Percentiles rank a stretch among this genome's conserved stretches.
Conservation (phyloP, 2,113 vertebrate genomes). For the Anguilla rostrata region DNA sequence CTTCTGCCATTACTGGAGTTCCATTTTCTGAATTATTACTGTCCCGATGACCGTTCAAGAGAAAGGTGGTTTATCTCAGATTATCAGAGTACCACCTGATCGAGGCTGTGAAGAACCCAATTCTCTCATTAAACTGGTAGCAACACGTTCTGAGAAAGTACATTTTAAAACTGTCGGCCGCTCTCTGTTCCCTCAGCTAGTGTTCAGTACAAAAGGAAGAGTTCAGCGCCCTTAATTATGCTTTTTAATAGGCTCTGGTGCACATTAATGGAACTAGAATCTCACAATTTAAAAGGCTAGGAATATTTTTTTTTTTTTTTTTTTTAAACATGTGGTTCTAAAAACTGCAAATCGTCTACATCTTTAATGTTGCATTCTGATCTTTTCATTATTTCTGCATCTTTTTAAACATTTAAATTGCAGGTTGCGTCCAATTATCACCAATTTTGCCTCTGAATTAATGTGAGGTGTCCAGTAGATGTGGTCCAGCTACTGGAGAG, state of each 20-base stretch:
- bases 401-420: not conserved
- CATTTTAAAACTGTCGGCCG: not conserved
- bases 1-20: slow-evolving; percentile 41
- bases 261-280: slow-evolving; percentile 3
- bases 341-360: slow-evolving; percentile 6
- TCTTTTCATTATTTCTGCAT: not conserved
- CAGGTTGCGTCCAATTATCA: slow-evolving; percentile 6
- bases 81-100: not conserved
- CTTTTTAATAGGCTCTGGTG: slow-evolving; percentile 11
- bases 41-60: slow-evolving; percentile 36
- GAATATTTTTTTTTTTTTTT: not conserved
- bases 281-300: not conserved
- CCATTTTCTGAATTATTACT: slow-evolving; percentile 56
- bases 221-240: slow-evolving; percentile 25
- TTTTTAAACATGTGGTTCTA: not conserved
- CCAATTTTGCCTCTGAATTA: not conserved
- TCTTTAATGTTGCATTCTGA: not conserved
- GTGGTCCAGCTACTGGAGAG: not conserved
- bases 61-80: slow-evolving; percentile 27
- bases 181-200: not conserved
- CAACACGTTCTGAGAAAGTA: slow-evolving; percentile 9
- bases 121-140: slow-evolving; percentile 6
- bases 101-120: not conserved
- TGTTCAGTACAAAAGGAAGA: not conserved
- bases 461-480: not conserved